A percentile compares a stretch with the other conserved stretches of the same genome.
These are phyloP conservation scores for Caenorhabditis macrosperma DNA, from an alignment of 2,888 invertebrate genomes.

Conservation along the genomic window DNA sequence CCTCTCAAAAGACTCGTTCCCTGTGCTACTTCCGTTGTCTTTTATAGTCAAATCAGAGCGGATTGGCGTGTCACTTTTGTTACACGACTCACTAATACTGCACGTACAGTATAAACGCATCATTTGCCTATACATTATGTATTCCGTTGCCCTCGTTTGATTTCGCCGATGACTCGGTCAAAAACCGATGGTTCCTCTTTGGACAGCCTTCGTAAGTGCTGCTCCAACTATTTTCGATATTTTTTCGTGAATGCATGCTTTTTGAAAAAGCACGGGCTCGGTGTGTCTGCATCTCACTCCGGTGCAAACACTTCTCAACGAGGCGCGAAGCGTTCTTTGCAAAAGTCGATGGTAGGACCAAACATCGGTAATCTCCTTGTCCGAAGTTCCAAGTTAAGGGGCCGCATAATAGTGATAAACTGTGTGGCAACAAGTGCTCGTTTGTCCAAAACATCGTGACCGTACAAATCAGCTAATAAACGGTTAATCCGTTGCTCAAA, in stretches of 20 bases:
- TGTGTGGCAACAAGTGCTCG: constrained; percentile 56
- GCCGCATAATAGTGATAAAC: constrained; percentile 45
- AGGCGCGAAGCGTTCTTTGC: not conserved
- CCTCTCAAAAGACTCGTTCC: constrained; percentile 11
- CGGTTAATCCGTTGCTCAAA: constrained; percentile 61
- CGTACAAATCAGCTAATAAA: constrained; percentile 62
- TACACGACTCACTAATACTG: constrained; percentile 47
- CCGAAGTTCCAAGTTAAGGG: constrained; percentile 19
- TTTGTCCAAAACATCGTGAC: constrained; percentile 59
- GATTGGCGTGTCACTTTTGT: constrained; percentile 35
- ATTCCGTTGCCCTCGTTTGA: constrained; percentile 50
- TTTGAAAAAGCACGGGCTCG: too few relatives aligned
- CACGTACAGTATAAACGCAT: constrained; percentile 43
- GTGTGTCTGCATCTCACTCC: not conserved
- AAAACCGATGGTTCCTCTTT: constrained; percentile 27
- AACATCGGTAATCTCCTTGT: constrained; percentile 47
- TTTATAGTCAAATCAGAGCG: not conserved
- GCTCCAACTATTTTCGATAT: not conserved
- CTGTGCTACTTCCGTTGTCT: not conserved
- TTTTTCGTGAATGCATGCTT: not conserved
- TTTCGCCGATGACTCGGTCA: constrained; percentile 19
- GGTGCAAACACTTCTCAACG: not conserved
- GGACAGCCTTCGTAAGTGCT: not conserved
- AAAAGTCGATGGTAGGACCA: not conserved
- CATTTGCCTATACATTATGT: constrained; percentile 37